Percentiles rank a stretch among this genome's conserved stretches.
phyloP scores from a whole-genome alignment of 2,888 invertebrate genomes.

The Ophraella communa region DNA sequence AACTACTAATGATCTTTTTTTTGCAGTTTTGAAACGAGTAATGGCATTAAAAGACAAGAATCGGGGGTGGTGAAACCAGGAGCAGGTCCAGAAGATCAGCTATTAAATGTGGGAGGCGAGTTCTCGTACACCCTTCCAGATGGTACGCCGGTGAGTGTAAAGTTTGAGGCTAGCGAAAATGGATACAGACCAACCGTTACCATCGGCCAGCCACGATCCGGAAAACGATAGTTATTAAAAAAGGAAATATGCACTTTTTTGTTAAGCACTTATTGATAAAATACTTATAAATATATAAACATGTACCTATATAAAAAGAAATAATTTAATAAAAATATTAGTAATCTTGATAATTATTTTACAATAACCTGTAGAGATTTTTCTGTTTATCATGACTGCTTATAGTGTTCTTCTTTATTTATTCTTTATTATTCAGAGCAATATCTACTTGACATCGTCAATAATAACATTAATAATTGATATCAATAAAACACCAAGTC shows the following conservation, averaged over 20 bases:
- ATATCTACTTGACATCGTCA: too few species aligned
- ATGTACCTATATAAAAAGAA: not conserved
- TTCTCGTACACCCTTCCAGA: slow-evolving; percentile 72
- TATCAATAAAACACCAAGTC: too few species aligned
- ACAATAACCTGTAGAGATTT: too few species aligned
- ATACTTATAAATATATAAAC: not conserved
- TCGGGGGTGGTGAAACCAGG: slow-evolving; percentile 65
- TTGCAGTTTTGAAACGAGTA: slow-evolving; percentile 67
- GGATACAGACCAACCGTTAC: slow-evolving; percentile 57
- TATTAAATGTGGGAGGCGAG: slow-evolving; percentile 62
- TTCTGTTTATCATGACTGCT: too few species aligned
- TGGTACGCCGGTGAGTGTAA: slow-evolving; percentile 66
- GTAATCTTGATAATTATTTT: too few species aligned
- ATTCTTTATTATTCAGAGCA: too few species aligned
- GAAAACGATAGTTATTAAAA: slow-evolving; percentile 23
- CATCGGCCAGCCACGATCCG: slow-evolving; percentile 25
- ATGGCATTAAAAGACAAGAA: slow-evolving; percentile 69
- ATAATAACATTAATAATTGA: too few species aligned
- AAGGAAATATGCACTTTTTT: not conserved
- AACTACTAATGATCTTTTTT: not conserved
- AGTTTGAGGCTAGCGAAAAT: slow-evolving; percentile 70
- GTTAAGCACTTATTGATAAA: not conserved
- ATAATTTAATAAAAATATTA: too few species aligned
- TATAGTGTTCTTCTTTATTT: too few species aligned
- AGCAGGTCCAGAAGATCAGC: slow-evolving; percentile 64